Conservation (phyloP, 1,140 invertebrate species). For the Nilaparvata lugens region DNA sequence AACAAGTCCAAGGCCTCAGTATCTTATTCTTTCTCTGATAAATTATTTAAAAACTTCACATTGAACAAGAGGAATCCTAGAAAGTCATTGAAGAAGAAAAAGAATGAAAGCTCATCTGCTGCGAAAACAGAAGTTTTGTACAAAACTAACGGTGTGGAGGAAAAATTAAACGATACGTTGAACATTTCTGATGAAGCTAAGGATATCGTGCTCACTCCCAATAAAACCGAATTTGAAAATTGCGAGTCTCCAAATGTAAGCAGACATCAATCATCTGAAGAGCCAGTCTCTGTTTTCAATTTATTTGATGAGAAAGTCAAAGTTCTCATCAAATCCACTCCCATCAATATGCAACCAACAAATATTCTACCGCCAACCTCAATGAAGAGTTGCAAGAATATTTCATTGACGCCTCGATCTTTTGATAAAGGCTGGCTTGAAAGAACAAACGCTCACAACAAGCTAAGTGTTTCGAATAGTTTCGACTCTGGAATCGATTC, state of each 20-base stretch:
- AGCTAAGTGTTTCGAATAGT: constrained; percentile 14
- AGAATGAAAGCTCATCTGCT: constrained; percentile 3
- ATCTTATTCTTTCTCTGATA: constrained; percentile 48
- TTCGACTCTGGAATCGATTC: constrained; percentile 18
- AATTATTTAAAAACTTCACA: constrained; percentile 55
- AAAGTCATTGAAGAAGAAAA: constrained; percentile 36
- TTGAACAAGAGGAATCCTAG: constrained; percentile 65
- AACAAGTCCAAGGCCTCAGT: constrained; percentile 32
- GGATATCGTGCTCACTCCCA: too few relatives aligned
- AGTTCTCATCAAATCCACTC: constrained; percentile 26
- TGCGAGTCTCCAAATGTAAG: too few relatives aligned
- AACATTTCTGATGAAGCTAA: too few relatives aligned
- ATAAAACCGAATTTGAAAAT: too few relatives aligned
- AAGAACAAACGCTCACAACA: constrained; percentile 32
- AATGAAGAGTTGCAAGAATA: constrained; percentile 26
- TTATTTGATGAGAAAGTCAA: constrained; percentile 26
- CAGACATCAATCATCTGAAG: neutral
- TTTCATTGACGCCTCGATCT: constrained; percentile 30
- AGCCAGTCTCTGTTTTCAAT: constrained; percentile 16
- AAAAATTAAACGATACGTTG: too few relatives aligned
- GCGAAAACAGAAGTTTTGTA: too few relatives aligned
- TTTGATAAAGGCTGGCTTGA: constrained; percentile 46
- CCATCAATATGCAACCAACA: constrained; percentile 29
- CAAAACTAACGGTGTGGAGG: too few relatives aligned
- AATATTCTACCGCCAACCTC: constrained; percentile 36